Evolutionary conservation across 2,888 invertebrate species (phyloP).

Genomic region (Hybos culiciformis): DNA sequence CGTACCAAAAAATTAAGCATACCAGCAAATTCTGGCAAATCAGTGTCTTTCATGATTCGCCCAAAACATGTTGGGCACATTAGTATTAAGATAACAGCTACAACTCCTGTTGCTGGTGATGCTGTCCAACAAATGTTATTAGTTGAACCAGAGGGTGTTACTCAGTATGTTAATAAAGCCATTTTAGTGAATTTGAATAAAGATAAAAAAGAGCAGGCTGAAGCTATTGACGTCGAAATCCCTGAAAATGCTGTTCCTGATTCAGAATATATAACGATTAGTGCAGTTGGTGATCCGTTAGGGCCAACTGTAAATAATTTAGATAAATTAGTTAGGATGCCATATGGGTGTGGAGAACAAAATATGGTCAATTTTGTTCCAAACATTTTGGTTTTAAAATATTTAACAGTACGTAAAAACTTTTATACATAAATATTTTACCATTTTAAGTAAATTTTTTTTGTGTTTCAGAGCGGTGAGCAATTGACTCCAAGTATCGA

Average conservation of each 20-base stretch:
- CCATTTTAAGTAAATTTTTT: not conserved
- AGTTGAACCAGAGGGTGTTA: conserved; percentile 70
- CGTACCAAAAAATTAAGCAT: conserved; percentile 40
- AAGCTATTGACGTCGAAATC: conserved; percentile 56
- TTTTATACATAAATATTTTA: not conserved
- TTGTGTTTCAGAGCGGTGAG: conserved; percentile 40
- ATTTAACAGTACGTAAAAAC: conserved; percentile 40
- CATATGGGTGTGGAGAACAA: conserved; percentile 68
- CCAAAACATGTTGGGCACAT: conserved; percentile 58
- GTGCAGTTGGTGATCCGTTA: conserved; percentile 58
- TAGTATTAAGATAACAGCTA: conserved; percentile 61
- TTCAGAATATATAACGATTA: conserved; percentile 57
- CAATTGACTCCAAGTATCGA: conserved; percentile 52
- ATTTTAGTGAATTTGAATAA: conserved; percentile 58
- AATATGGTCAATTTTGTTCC: conserved; percentile 49
- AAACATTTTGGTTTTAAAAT: conserved; percentile 52
- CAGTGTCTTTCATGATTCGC: conserved; percentile 73
- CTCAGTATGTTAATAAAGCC: conserved; percentile 58
- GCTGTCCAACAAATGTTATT: conserved; percentile 57
- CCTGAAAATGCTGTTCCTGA: conserved; percentile 59
- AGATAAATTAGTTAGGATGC: conserved; percentile 59
- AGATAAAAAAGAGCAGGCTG: conserved; percentile 36
- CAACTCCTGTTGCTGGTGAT: conserved; percentile 62
- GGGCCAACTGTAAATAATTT: conserved; percentile 67
- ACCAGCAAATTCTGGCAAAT: conserved; percentile 56